Evolutionary conservation across 2,797 vertebrate species (phyloP).

Genomic region (Ctenochaetus hawaiiensis): DNA sequence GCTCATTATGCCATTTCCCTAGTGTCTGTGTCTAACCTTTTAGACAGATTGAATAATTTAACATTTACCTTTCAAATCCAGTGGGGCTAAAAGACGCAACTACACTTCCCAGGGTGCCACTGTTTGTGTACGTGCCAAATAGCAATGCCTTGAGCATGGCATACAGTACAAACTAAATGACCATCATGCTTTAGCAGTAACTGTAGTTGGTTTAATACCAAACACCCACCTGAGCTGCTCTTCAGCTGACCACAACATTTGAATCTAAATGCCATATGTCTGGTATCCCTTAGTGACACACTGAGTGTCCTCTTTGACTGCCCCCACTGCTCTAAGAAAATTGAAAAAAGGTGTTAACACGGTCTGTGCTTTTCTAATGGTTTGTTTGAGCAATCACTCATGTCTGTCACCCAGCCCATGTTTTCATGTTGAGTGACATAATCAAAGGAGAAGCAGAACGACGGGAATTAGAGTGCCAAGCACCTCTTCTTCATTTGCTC

Average conservation of each 20-base stretch:
- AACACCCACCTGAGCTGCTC: conserved; percentile 48
- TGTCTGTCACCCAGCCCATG: conserved; percentile 43
- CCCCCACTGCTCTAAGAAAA: conserved; percentile 38
- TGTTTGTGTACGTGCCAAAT: conserved; percentile 48
- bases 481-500: conserved; percentile 71
- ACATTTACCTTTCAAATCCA: conserved; percentile 78
- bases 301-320: conserved; percentile 55
- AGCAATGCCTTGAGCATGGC: conserved; percentile 39
- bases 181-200: conserved; percentile 37
- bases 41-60: conserved; percentile 79
- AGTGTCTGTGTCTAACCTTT: conserved; percentile 76
- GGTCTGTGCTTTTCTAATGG: conserved; percentile 51
- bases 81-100: conserved; percentile 65
- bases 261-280: conserved; percentile 59
- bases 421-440: conserved; percentile 48
- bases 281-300: conserved; percentile 47
- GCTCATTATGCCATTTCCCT: conserved; percentile 73
- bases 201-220: conserved; percentile 38
- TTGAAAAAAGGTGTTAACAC: conserved; percentile 43
- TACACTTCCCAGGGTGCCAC: conserved; percentile 52
- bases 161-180: conserved; percentile 47
- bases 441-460: conserved; percentile 35
- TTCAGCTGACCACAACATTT: conserved; percentile 46
- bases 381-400: conserved; percentile 59
- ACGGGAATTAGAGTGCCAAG: conserved; percentile 52